phyloP scores from a whole-genome alignment of 2,113 vertebrate genomes.

The Arvicanthis niloticus region DNA sequence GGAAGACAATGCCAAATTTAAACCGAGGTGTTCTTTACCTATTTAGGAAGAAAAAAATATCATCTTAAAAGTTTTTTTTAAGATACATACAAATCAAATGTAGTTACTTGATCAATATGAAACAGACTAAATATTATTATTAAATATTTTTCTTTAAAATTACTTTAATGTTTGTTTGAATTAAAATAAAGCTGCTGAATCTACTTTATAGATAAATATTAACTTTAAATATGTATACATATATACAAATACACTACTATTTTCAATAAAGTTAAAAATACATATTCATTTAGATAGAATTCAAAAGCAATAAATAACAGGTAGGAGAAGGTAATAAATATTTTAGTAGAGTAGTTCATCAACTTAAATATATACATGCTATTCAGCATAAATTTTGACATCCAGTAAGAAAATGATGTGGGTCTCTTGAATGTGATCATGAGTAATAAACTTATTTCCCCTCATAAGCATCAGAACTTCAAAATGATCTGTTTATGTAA shows the following conservation, averaged over 20 bases:
- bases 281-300: background rate
- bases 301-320: constrained; percentile 10
- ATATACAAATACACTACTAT: background rate
- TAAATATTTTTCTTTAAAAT: constrained; percentile 47
- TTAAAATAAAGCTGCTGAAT: constrained; percentile 13
- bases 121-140: constrained; percentile 1
- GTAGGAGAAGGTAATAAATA: background rate
- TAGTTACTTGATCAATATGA: background rate
- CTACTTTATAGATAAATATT: constrained; percentile 16
- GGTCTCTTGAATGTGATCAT: background rate
- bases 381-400: background rate
- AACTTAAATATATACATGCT: background rate
- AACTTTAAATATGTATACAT: background rate
- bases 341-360: background rate
- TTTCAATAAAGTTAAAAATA: constrained; percentile 31
- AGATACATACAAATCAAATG: background rate
- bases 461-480: background rate
- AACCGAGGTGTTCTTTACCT: constrained; percentile 84
- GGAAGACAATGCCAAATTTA: constrained; percentile 92
- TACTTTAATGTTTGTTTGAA: background rate
- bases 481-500: background rate
- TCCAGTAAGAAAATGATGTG: background rate
- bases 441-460: background rate
- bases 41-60: constrained; percentile 65
- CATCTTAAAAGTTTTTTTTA: background rate